Base-by-base conservation (phyloP, 2,888 invertebrate species). In the Dryobota labecula region DNA sequence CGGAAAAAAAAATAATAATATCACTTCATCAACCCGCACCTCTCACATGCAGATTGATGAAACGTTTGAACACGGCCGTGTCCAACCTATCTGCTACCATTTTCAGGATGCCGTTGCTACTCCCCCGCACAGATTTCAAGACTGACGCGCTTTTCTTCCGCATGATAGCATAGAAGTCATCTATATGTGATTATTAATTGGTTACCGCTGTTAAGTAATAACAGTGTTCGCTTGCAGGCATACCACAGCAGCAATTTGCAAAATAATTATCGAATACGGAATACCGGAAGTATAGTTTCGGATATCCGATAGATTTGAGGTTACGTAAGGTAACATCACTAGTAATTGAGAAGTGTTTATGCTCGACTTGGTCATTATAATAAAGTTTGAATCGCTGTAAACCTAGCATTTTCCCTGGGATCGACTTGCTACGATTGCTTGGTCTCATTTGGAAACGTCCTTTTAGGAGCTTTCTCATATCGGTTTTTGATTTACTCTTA, bases 201-300 rank as follows among this genome's bases (percentile, higher is more conserved):
- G 36, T n/a, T 47, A 65, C 56, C 38, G 51, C 30, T 15, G 18
- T 27, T 62, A n/a, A 41, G 0, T 72, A 76, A 56, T 60, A 64
- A 47, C 45, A 43, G 9, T 51, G 27, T 49, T 78, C 53, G 38
- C 77, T 69, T 78, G 56, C 79, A 66, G 65, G 65, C 49, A 63
- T 70, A 51, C 62, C 78, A 68, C 54, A 66, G 24, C 30, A 77
- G 62, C 49, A 82, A 73, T 58, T 80, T 66, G 41, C 24, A 66
- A 78, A 76, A 73, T 78, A 66, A 66, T 82, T 78, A 69, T 66
- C 51, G 62, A 54, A 63, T 81, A 49, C 54, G 18, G 13, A 54
- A 36, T 30, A 61, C 27, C n/a, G 33, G 53, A 49, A 61, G 65
- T 65, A 11, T 30, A 66, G 54, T 81, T 70, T 78, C 70, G 78